Conservation (phyloP, 2,797 vertebrate genomes). For the Onychomys arenicola region DNA sequence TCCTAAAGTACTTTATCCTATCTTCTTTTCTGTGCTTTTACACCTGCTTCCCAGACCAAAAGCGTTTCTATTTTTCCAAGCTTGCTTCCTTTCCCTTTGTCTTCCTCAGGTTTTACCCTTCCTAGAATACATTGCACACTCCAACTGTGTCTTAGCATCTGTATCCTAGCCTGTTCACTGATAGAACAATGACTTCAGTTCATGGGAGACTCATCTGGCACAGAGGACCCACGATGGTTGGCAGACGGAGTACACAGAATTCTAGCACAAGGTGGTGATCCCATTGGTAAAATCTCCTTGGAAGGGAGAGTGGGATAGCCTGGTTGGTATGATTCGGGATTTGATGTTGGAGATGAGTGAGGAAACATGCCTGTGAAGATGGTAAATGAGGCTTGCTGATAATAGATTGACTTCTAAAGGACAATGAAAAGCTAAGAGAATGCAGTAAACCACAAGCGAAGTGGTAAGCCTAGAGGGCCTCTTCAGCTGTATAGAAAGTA, state of each 20-base stretch:
- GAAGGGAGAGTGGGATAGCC: neutral
- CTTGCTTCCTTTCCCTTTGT: neutral
- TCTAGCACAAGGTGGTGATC: neutral
- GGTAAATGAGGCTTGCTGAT: neutral
- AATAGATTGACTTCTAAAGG: conserved; percentile 1
- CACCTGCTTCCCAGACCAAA: neutral
- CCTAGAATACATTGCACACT: neutral
- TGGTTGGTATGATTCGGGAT: neutral
- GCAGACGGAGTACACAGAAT: neutral
- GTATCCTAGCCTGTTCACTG: neutral
- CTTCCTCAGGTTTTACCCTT: neutral
- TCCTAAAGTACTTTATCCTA: neutral
- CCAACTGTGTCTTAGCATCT: neutral
- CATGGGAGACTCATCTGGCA: neutral
- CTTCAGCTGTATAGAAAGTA: neutral
- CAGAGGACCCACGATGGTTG: neutral
- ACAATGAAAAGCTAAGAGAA: conserved; percentile 22
- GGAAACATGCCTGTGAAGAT: neutral
- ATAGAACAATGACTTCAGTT: neutral
- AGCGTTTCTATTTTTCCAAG: neutral
- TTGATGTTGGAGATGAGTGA: neutral
- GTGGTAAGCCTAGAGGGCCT: neutral
- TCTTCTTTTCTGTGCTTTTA: neutral
- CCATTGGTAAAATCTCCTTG: neutral
- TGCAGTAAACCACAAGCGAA: conserved; percentile 19